Conservation (phyloP, 2,888 invertebrate genomes). For the Sturmia bella region DNA sequence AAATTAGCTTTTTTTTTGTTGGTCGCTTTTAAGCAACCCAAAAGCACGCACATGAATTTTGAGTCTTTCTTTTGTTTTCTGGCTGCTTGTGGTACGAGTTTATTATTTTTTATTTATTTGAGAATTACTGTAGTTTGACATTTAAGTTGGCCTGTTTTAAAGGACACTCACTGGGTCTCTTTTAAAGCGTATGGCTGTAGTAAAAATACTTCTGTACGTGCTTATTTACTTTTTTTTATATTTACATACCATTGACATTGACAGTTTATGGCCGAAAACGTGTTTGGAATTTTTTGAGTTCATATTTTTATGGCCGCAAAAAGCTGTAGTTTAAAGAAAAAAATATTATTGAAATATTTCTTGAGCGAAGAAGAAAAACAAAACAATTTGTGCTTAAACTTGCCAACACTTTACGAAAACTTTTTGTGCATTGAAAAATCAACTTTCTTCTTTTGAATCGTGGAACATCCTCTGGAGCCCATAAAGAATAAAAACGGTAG, state of each 20-base stretch:
- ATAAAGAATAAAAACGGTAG: conserved; percentile 6
- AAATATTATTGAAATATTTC: not conserved
- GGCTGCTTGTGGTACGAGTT: conserved; percentile 2
- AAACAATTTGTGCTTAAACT: not conserved
- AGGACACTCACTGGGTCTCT: conserved; percentile 34
- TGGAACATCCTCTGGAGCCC: conserved; percentile 11
- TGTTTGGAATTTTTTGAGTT: conserved; percentile 54
- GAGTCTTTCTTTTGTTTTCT: conserved; percentile 18
- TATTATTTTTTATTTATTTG: conserved; percentile 49
- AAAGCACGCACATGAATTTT: conserved; percentile 49
- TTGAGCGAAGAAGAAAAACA: conserved; percentile 7
- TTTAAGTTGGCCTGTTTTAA: conserved; percentile 52
- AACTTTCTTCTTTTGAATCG: conserved; percentile 52
- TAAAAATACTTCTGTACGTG: conserved; percentile 42
- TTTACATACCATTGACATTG: conserved; percentile 64
- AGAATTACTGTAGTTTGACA: conserved; percentile 67
- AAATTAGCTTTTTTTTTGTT: conserved; percentile 54
- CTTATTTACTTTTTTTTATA: conserved; percentile 42
- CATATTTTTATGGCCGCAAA: conserved; percentile 19
- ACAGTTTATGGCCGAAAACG: conserved; percentile 68
- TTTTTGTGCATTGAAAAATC: not conserved
- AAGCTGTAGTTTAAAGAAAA: conserved; percentile 4
- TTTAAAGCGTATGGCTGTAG: not conserved
- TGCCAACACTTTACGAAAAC: not conserved
- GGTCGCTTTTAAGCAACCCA: not conserved